Base-by-base conservation (phyloP, 2,113 vertebrate genomes). In the Acanthochromis polyacanthus region DNA sequence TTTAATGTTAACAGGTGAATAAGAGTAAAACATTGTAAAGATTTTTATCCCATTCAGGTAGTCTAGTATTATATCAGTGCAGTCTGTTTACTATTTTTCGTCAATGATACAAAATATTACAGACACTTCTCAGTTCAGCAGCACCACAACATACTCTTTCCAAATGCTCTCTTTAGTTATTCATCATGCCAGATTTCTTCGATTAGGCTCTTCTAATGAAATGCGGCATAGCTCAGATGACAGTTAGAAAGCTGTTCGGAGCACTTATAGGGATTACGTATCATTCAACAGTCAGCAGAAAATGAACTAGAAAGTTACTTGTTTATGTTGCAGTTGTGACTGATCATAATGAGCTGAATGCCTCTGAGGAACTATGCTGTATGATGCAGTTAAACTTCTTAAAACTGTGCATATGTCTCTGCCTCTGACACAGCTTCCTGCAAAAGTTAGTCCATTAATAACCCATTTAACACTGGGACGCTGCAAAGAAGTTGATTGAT, bases 381-480 rank as follows among this genome's bases (percentile, higher is more conserved):
- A 16, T 57, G 53, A 56, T 5, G 9, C 22, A 56, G 50, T 75
- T 52, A 61, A 78, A 77, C 68, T 60, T 70, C 43, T 68, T 73
- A 61, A 83, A 85, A 80, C 66, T 50, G 51, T 25, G 50, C 76
- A 79, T 78, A 78, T 81, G 75, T 85, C 70, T 85, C 70, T 53
- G 73, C 84, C 71, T 86, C 32, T 36, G 55, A 73, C 69, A 73
- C 80, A 75, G 87, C 82, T 78, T 74, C 78, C 82, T 66, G 36
- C 69, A 78, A 68, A 83, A 86, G 61, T 78, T 76, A 72, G 72
- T 79, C 78, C 83, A 91, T 93, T 91, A 91, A 90, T 88, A 91
- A 87, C 51, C 85, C 88, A 83, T 91, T 89, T 85, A 91, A 88
- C 87, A 88, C 77, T 19, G 64, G 78, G 83, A 77, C 22, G 60